Evolutionary conservation across 2,113 vertebrate genomes (phyloP).

Genomic region (Tachysurus vachellii): DNA sequence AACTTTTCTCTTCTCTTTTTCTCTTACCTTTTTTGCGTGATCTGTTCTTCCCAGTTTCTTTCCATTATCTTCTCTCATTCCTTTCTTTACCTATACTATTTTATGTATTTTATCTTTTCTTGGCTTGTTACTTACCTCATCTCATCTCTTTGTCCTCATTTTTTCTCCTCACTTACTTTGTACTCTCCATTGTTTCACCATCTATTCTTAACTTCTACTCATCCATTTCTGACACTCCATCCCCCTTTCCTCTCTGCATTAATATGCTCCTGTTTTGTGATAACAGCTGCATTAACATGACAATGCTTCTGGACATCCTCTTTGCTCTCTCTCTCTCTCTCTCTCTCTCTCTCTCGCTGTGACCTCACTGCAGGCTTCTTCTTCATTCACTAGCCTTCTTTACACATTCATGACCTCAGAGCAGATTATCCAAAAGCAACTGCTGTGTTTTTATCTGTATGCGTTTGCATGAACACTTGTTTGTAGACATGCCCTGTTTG

Average conservation of each 20-base stretch:
- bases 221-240: background rate
- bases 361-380: conserved; percentile 50
- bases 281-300: conserved; percentile 52
- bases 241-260: conserved; percentile 38
- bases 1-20: background rate
- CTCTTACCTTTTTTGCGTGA: background rate
- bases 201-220: background rate
- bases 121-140: background rate
- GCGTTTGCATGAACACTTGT: background rate
- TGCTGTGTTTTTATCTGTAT: background rate
- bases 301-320: conserved; percentile 52
- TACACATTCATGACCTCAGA: conserved; percentile 61
- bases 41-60: background rate
- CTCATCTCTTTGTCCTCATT: background rate
- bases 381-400: conserved; percentile 49
- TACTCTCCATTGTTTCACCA: background rate
- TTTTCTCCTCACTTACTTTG: background rate
- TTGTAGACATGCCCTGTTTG: background rate
- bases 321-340: conserved; percentile 61
- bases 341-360: conserved; percentile 52
- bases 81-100: background rate
- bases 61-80: background rate
- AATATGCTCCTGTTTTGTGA: conserved; percentile 53
- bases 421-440: conserved; percentile 34
- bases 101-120: background rate